Evolutionary conservation across 2,888 invertebrate species (phyloP), one percentile per base, ranked within the genome.

Genomic region (Drosophila niveifrons): DNA sequence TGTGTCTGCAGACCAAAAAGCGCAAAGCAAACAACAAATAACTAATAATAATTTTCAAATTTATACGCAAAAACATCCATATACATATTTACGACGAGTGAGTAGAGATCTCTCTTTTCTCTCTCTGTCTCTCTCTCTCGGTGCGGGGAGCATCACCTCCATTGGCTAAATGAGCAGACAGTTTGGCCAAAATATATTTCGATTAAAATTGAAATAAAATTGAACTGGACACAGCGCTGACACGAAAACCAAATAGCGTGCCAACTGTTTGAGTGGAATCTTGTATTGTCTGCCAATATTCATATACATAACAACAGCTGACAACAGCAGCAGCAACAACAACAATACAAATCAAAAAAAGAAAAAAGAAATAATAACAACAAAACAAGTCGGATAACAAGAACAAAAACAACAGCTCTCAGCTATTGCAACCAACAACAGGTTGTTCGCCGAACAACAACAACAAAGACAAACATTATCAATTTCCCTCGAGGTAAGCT

Each of bases 31-130:
- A 69, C 66, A 80, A 88, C 78, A 88, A 85, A 86, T 78, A 86
- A 88, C 87, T 85, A 83, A 84, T 78, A 88, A 88, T 86, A 85
- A 83, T 86, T 83, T 78, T 78, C 53, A 86, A 70, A 86, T 81
- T 78, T 72, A 80, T 88, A 88, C 75, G 84, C 36, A 78, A 79
- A 57, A 47, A 17, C 59, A 66, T 71, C 46, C 47, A 73, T 55
- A 71, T 53, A 73, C 56, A 58, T 69, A 80, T 63, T 66, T 65
- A 65, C 66, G 66, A 52, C 59, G 46, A 47, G 34, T 56, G 39
- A 15, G 39, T 41, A 41, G 41, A 15, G 23, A 43, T 17, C 23
- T 10, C n/a, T n/a, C n/a, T 66, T 23, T 4, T 23, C 23, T 23
- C 23, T 23, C 1, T 18, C 23, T 23, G 4, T 23, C 23, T 23